A percentile compares a stretch with the other conserved stretches of the same genome.
These are phyloP conservation scores for Nymphicus hollandicus DNA, from an alignment of 2,113 vertebrate species.

Conservation along the genomic window DNA sequence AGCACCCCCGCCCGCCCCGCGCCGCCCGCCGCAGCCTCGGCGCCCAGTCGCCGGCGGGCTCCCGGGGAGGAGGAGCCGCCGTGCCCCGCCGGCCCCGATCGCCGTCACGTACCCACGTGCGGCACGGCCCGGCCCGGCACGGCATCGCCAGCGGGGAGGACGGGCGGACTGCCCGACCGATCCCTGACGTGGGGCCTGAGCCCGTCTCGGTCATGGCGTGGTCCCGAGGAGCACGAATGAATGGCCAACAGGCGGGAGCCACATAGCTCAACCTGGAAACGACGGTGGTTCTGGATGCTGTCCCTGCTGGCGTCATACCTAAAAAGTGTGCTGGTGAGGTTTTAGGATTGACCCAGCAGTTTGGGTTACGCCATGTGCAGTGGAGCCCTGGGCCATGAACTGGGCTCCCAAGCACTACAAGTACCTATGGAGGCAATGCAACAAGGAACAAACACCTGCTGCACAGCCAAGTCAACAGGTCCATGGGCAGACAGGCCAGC, in stretches of 20 bases:
- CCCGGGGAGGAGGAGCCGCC: slow-evolving; percentile 82
- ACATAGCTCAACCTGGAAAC: background rate
- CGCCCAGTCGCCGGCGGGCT: slow-evolving; percentile 78
- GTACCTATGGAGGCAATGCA: background rate
- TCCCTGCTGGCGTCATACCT: background rate
- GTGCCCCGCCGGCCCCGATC: slow-evolving; percentile 85
- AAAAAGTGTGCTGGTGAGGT: background rate
- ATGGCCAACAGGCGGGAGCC: background rate
- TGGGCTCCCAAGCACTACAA: background rate
- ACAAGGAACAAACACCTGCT: background rate
- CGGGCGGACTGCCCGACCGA: background rate
- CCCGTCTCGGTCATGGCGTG: background rate
- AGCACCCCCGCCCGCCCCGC: slow-evolving; percentile 43
- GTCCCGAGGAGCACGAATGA: background rate
- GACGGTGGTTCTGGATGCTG: background rate
- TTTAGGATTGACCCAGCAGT: background rate
- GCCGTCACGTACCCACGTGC: slow-evolving; percentile 93
- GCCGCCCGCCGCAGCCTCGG: slow-evolving; percentile 78
- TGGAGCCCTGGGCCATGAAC: background rate
- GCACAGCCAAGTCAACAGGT: too few relatives aligned
- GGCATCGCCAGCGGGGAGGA: background rate
- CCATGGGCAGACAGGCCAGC: background rate
- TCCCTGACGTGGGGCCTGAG: background rate
- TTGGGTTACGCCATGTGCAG: fast-evolving
- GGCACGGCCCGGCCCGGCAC: slow-evolving; percentile 52